Evolutionary conservation across 2,113 vertebrate species (phyloP), one percentile per base, ranked within the genome.

Genomic region (Paramormyrops kingsleyae): DNA sequence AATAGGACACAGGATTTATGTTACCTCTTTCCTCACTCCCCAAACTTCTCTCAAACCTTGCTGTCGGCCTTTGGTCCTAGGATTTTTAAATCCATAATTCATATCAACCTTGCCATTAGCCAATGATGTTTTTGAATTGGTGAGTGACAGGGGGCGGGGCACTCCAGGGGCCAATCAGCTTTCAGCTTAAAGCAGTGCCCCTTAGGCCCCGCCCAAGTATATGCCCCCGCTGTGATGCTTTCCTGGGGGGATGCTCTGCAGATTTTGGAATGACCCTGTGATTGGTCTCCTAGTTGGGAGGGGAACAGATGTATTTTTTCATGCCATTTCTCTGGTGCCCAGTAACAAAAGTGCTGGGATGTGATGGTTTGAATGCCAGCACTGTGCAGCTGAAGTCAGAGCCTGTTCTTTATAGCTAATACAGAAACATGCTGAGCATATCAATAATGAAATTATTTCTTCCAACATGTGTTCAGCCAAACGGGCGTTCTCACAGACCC

Each of bases 1-100:
- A 96, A 95, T 96, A 96, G 95, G 95, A 96, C 94, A 94, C 90
- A 93, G 95, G 95, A 96, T 96, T 96, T 96, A 96, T 96, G 95
- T 93, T 93, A 92, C 92, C 92, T 91, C 93, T 94, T 92, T 93
- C 89, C 92, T 92, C 91, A 90, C 77, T 90, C 93, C 90, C 91
- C 85, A 66, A 87, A 70, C 87, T 89, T 91, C 87, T n/a, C 42
- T 83, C 86, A 39, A 88, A 89, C 87, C 66, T 88, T 88, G 85
- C 89, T 83, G 89, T 88, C 49, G 56, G 90, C 83, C 91, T 87
- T 91, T 90, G 49, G 17, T 52, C 66, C 10, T 70, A 66, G 27
- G 62, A 31, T 70, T 70, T 70, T 70, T 31, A 4, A 31, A 70
- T 31, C 27, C 62, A 31, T 70, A 70, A 70, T 70, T 70, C n/a